Percentiles rank a stretch among this genome's conserved stretches.
These are phyloP conservation scores for Leucoptera coffeella DNA, from an alignment of 2,888 invertebrate species.

Conservation along the genomic window DNA sequence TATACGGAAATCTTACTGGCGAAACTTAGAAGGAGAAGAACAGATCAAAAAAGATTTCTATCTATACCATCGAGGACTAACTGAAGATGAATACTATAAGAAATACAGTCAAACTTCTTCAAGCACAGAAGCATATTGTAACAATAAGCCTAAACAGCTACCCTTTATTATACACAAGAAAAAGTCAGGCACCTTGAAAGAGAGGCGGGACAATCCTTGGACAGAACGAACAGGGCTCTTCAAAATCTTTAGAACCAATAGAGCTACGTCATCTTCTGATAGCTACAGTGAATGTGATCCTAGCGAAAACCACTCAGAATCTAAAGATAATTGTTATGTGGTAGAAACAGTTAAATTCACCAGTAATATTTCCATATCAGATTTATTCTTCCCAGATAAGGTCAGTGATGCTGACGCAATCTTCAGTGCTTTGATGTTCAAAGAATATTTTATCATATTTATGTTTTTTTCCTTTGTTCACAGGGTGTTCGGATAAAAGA, in stretches of 20 bases:
- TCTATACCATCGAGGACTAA: constrained; percentile 31
- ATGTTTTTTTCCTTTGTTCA: constrained; percentile 16
- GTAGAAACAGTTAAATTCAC: too few species aligned
- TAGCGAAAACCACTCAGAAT: too few species aligned
- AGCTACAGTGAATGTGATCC: constrained; percentile 45
- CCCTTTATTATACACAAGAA: constrained; percentile 40
- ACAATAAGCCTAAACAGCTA: constrained; percentile 30
- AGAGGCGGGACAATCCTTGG: background rate
- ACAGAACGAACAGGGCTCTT: background rate
- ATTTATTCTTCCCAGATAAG: too few species aligned
- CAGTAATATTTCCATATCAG: too few species aligned
- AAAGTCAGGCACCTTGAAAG: constrained; percentile 26
- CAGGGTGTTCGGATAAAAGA: constrained; percentile 86
- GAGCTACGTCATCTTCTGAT: constrained; percentile 31
- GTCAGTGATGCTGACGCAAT: too few species aligned
- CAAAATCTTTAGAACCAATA: constrained; percentile 20
- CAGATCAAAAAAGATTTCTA: constrained; percentile 38
- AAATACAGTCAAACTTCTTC: too few species aligned
- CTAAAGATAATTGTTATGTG: too few species aligned
- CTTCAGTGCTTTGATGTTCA: too few species aligned
- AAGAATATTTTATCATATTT: too few species aligned
- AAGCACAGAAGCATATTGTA: constrained; percentile 12
- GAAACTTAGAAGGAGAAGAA: constrained; percentile 31
- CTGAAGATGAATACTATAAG: constrained; percentile 35
- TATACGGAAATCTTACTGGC: constrained; percentile 32